These are phyloP conservation scores for Bradypodion ventrale DNA, from an alignment of 2,797 vertebrate genomes.

Conservation along the genomic window DNA sequence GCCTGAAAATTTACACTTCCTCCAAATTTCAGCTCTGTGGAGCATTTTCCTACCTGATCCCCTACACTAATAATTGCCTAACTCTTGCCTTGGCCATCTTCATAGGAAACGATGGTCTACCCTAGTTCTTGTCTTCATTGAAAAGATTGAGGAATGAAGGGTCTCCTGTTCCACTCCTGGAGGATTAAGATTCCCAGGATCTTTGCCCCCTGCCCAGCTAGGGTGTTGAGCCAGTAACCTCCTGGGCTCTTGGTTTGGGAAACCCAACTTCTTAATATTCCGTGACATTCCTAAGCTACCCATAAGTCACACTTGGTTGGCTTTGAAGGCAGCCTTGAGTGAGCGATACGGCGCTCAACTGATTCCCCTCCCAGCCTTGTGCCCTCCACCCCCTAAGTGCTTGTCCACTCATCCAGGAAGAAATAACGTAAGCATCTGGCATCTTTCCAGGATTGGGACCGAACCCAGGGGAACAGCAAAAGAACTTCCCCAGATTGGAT, in stretches of 20 bases:
- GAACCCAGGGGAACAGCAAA: background rate
- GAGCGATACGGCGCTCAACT: background rate
- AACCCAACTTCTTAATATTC: background rate
- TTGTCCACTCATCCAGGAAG: background rate
- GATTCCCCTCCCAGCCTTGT: too few relatives aligned
- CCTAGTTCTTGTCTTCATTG: background rate
- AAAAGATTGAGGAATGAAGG: too few relatives aligned
- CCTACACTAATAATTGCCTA: background rate
- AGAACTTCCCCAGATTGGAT: background rate
- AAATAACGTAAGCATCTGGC: background rate
- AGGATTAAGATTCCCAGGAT: background rate
- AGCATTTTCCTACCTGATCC: too few relatives aligned
- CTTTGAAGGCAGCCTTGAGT: slow-evolving; percentile 4
- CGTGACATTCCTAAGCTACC: background rate
- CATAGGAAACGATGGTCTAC: background rate
- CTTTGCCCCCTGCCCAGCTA: background rate
- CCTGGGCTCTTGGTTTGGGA: background rate
- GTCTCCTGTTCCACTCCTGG: background rate
- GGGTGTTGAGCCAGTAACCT: background rate
- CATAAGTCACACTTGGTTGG: background rate
- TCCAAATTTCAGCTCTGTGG: background rate
- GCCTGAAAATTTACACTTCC: too few relatives aligned
- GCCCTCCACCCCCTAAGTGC: background rate
- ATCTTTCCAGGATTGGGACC: background rate
- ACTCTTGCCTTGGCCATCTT: background rate